A percentile compares a stretch with the other conserved stretches of the same genome.
Evolutionary conservation across 2,797 vertebrate species (phyloP).

Genomic region (Clarias fuscus): DNA sequence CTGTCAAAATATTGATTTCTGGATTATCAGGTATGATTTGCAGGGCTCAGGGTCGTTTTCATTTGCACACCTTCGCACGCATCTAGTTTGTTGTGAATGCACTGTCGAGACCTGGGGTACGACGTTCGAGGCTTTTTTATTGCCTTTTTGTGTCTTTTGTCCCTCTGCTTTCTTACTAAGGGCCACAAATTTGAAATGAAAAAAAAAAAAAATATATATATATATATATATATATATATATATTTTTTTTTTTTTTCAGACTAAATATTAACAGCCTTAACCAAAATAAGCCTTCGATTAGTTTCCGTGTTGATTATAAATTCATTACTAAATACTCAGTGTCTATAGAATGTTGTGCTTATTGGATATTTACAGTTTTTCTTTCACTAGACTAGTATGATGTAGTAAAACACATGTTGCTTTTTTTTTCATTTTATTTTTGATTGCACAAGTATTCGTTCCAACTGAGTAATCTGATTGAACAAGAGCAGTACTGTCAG

Average conservation of each 20-base stretch:
- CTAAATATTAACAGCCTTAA: not conserved
- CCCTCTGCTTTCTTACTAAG: not conserved
- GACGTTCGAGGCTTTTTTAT: no score
- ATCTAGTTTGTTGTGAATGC: no score
- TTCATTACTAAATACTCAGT: not conserved
- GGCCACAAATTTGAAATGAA: not conserved
- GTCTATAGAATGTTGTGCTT: no score
- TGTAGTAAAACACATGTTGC: not conserved
- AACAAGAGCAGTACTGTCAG: no score
- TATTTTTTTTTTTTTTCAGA: not conserved
- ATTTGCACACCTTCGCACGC: no score
- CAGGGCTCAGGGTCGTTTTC: no score
- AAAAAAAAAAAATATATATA: no score
- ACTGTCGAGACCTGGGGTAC: no score
- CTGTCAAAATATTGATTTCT: no score
- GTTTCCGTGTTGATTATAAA: not conserved
- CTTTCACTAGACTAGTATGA: not conserved
- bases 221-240: no score
- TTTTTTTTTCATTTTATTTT: not conserved
- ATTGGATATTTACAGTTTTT: not conserved
- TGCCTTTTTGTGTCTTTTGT: not conserved
- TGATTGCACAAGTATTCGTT: not conserved
- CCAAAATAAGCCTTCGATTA: not conserved
- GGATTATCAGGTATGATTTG: no score
- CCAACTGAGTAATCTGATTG: no score